Evolutionary conservation across 37 sponge, comb jelly and placozoan genomes (phyloP), one percentile per base, ranked within the genome.

Genomic region (Dysidea cf. avara): DNA sequence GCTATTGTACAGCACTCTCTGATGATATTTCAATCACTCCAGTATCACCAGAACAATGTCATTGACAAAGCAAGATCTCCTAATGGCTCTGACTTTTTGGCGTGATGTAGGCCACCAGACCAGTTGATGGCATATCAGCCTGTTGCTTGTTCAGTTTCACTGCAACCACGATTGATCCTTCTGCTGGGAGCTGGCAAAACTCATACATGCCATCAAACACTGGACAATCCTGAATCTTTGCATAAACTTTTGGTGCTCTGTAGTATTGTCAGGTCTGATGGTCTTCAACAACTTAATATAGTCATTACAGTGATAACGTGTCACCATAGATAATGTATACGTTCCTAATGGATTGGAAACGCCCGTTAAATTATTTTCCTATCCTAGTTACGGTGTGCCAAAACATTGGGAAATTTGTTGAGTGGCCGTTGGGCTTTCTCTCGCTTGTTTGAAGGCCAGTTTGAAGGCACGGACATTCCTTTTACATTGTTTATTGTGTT

Each of bases 131-230:
- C 93, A 76, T 98, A 77, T 98, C 99, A 6, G 99, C 81, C 76
- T 95, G 87, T 63, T 91, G 83, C 68, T 98, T 98, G 83, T 98
- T 98, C 72, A 98, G 68, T 77, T 98, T 98, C 49, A 98, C 80
- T 1, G 99, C 99, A 51, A 85, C 96, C 66, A 96, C 99, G 94
- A 62, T 5, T 22, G 99, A 97, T 2, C 99, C 99, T 6, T 93
- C 99, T 46, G 90, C 88, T 17, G 95, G 88, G 0, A 97, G 80
- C 83, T 97, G 99, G 71, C 99, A 97, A 78, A 97, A 97, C 77
- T 97, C 99, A 67, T 87, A 94, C 71, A 97, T 70, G 0, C 99
- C 99, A 68, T 97, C 99, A 85, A 97, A 97, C 50, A 97, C 99
- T 18, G 99, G 99, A 80, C 99, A 97, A 43, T 97, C 99, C 49